Evolutionary conservation across 2,797 vertebrate genomes (phyloP).

Genomic region (Gymnopithys bicolor): DNA sequence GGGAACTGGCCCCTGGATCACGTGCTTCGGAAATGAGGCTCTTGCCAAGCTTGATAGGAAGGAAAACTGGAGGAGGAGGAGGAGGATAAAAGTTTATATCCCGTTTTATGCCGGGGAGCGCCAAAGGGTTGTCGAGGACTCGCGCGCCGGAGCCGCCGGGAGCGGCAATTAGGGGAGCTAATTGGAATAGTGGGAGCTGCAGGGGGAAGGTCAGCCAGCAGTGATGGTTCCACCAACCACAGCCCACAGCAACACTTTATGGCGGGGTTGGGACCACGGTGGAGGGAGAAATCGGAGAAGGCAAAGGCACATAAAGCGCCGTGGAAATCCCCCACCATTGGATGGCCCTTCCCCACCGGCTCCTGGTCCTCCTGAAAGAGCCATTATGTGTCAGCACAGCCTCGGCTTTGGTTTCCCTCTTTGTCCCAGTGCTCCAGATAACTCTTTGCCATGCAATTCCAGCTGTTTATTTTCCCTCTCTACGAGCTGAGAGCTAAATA

Average conservation of each 20-base stretch:
- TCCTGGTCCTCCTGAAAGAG: background rate
- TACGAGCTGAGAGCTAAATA: background rate
- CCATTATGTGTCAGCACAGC: background rate
- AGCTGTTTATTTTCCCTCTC: background rate
- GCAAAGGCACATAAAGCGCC: background rate
- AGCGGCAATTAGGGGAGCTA: background rate
- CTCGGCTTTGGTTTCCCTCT: background rate
- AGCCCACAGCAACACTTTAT: background rate
- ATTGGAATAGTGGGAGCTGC: background rate
- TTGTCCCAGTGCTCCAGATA: background rate
- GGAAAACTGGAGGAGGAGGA: background rate
- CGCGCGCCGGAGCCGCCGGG: fast-evolving
- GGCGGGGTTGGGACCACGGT: background rate
- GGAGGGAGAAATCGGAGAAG: background rate
- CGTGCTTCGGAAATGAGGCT: background rate
- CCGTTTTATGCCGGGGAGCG: background rate
- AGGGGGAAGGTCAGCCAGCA: background rate
- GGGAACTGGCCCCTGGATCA: background rate
- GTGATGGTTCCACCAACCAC: background rate
- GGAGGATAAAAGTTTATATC: background rate
- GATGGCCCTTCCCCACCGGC: background rate
- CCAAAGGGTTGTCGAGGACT: background rate
- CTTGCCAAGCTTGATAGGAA: background rate
- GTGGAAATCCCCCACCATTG: background rate
- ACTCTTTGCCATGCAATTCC: background rate